phyloP scores from a whole-genome alignment of 2,797 vertebrate genomes.

The Poecilia velifera region DNA sequence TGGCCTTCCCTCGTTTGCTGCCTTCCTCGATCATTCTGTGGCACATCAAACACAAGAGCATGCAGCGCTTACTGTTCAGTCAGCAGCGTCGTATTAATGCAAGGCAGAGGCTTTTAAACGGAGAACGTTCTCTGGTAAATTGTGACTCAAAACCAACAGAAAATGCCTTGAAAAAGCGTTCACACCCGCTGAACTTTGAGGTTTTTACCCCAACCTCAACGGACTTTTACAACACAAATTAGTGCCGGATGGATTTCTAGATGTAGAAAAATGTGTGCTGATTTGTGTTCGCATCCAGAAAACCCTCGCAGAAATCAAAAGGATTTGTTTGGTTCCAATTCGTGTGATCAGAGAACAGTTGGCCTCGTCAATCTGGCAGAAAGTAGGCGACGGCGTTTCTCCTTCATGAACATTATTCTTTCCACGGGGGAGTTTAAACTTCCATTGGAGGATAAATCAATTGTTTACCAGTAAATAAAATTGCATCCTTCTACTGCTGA shows the following conservation, averaged over 20 bases:
- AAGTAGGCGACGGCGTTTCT: neutral
- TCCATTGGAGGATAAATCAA: neutral
- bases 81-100: conserved; percentile 16
- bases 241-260: neutral
- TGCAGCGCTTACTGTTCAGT: conserved; percentile 19
- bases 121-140: conserved; percentile 8
- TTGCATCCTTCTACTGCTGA: neutral
- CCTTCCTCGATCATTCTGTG: conserved; percentile 98
- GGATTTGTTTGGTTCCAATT: neutral
- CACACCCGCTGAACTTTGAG: neutral
- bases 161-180: neutral
- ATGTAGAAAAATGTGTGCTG: neutral
- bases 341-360: neutral
- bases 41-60: conserved; percentile 59
- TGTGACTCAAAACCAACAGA: neutral
- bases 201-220: neutral
- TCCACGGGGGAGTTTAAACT: neutral
- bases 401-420: neutral
- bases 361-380: neutral
- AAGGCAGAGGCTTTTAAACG: conserved; percentile 16
- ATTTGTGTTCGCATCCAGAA: neutral
- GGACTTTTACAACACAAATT: neutral
- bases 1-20: conserved; percentile 92
- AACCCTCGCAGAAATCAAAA: neutral
- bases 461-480: neutral